phyloP scores from a whole-genome alignment of 2,888 invertebrate species.

The Tipula lateralis region DNA sequence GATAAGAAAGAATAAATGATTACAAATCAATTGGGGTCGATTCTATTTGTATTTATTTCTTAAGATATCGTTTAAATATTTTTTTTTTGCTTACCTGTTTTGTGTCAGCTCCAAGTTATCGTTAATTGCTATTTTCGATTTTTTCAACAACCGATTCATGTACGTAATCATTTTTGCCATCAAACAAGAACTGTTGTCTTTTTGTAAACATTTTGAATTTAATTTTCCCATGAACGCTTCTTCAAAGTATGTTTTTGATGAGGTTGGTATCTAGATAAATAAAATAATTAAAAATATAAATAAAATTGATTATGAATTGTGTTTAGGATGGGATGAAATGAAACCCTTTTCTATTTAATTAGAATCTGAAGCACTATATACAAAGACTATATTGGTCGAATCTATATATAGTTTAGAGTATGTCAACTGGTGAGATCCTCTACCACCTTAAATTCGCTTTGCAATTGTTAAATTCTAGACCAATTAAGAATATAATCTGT shows the following conservation, averaged over 20 bases:
- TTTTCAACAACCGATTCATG: conserved; percentile 74
- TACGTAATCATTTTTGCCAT: conserved; percentile 77
- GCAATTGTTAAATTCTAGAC: too few species aligned
- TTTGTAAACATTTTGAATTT: conserved; percentile 70
- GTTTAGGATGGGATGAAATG: too few species aligned
- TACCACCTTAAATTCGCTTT: too few species aligned
- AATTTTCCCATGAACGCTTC: conserved; percentile 52
- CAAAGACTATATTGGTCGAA: too few species aligned
- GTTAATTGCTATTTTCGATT: conserved; percentile 70
- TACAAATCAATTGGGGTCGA: not conserved
- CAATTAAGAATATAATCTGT: too few species aligned
- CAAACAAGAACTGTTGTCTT: conserved; percentile 75
- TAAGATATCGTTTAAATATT: too few species aligned
- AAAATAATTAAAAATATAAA: not conserved
- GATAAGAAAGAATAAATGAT: not conserved
- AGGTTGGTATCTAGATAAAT: not conserved
- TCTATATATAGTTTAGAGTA: too few species aligned
- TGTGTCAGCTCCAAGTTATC: conserved; percentile 72
- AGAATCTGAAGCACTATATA: too few species aligned
- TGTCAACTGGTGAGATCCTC: too few species aligned
- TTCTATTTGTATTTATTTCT: too few species aligned
- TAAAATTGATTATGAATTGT: not conserved
- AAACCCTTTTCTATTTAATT: too few species aligned
- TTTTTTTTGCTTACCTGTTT: conserved; percentile 55
- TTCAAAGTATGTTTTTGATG: conserved; percentile 26